A percentile compares a stretch with the other conserved stretches of the same genome.
phyloP scores from a whole-genome alignment of 2,888 invertebrate species.

The Drosophila demipolita region DNA sequence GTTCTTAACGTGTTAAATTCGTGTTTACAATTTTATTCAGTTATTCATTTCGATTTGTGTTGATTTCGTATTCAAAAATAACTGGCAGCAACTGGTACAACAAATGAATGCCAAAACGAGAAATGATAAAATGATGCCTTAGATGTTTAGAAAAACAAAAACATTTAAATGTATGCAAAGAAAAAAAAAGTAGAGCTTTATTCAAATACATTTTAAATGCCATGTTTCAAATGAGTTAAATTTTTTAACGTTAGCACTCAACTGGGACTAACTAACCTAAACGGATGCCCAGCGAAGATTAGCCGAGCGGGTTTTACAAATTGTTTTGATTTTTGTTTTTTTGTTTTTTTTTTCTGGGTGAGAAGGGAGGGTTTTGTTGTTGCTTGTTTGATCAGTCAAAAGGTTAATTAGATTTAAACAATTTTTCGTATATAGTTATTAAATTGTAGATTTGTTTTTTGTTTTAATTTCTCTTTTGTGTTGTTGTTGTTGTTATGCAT shows the following conservation, averaged over 20 bases:
- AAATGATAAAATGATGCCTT: constrained; percentile 29
- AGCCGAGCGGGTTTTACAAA: constrained; percentile 16
- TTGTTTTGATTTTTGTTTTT: not conserved
- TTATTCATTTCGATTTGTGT: constrained; percentile 13
- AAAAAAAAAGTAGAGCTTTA: constrained; percentile 1
- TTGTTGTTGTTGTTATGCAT: constrained; percentile 60
- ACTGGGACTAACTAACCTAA: constrained; percentile 47
- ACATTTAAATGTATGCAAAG: constrained; percentile 3
- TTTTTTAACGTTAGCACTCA: constrained; percentile 31
- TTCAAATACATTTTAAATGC: constrained; percentile 39
- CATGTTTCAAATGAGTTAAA: constrained; percentile 31
- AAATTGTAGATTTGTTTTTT: constrained; percentile 33
- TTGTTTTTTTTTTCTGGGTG: not conserved
- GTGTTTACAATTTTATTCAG: constrained; percentile 52
- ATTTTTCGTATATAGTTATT: constrained; percentile 52
- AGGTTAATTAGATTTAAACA: constrained; percentile 61
- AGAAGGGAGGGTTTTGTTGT: not conserved
- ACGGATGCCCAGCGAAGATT: constrained; percentile 24
- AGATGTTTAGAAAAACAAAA: constrained; percentile 7
- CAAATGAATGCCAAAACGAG: constrained; percentile 36
- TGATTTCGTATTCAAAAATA: not conserved
- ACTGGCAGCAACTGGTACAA: constrained; percentile 27
- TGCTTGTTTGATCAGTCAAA: constrained; percentile 70
- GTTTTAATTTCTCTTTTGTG: not conserved
- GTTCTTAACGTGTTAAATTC: constrained; percentile 74